Evolutionary conservation across 1,140 invertebrate genomes (phyloP).

Genomic region (Hestina assimilis): DNA sequence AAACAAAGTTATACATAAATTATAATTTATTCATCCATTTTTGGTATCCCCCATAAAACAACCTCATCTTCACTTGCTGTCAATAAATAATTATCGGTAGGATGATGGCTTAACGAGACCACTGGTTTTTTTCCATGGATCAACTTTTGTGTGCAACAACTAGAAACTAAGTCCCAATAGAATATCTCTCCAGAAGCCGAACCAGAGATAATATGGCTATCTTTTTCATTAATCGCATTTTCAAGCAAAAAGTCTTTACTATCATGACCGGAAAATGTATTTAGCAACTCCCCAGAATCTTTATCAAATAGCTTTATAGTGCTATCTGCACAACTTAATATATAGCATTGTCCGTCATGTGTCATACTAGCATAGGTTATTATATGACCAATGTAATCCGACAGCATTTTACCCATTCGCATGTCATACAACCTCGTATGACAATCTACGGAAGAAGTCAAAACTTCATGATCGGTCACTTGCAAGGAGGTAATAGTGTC

Average conservation of each 20-base stretch:
- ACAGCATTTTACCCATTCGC: slow-evolving; percentile 87
- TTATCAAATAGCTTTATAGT: slow-evolving; percentile 93
- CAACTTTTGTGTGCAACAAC: slow-evolving; percentile 80
- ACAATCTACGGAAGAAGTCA: slow-evolving; percentile 94
- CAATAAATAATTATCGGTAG: slow-evolving; percentile 82
- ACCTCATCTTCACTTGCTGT: slow-evolving; percentile 83
- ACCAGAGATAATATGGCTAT: slow-evolving; percentile 91
- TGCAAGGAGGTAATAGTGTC: slow-evolving; percentile 93
- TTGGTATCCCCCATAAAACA: slow-evolving; percentile 79
- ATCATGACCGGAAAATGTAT: slow-evolving; percentile 88
- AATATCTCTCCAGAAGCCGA: slow-evolving; percentile 91
- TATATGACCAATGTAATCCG: slow-evolving; percentile 91
- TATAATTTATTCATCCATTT: slow-evolving; percentile 36
- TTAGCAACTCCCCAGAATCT: slow-evolving; percentile 65
- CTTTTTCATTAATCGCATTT: slow-evolving; percentile 88
- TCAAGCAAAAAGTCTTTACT: slow-evolving; percentile 91
- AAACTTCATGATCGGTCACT: slow-evolving; percentile 93
- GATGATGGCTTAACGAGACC: slow-evolving; percentile 86
- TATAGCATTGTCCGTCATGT: slow-evolving; percentile 91
- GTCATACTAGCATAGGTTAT: slow-evolving; percentile 88
- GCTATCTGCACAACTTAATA: slow-evolving; percentile 90
- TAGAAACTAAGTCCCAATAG: slow-evolving; percentile 92
- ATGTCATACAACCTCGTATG: slow-evolving; percentile 94
- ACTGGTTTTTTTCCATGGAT: slow-evolving; percentile 77
- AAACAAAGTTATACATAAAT: background rate